Percentiles rank a stretch among this genome's conserved stretches.
Evolutionary conservation across 2,113 vertebrate genomes (phyloP).

Genomic region (Tretioscincus oriximinensis): DNA sequence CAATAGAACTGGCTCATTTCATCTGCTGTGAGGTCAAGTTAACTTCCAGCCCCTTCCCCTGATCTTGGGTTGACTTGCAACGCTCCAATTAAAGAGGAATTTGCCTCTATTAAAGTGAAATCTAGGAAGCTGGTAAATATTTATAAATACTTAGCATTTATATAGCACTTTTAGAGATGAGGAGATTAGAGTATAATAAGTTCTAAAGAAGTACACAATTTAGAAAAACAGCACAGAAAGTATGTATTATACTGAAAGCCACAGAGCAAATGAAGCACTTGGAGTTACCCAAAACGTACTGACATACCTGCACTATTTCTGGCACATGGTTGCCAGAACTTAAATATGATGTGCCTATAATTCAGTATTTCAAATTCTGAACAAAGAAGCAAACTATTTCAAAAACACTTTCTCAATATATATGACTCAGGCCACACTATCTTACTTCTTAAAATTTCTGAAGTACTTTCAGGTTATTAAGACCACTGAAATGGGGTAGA

Average conservation of each 20-base stretch:
- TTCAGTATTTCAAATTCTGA: background rate
- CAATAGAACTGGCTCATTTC: conserved; percentile 68
- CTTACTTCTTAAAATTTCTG: background rate
- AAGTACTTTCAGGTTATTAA: background rate
- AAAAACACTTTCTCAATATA: background rate
- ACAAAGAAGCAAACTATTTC: background rate
- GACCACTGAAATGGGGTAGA: background rate
- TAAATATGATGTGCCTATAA: background rate
- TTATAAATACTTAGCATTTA: conserved; percentile 45
- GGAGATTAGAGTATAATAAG: background rate
- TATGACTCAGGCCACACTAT: background rate
- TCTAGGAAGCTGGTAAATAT: conserved; percentile 58
- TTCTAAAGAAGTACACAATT: background rate
- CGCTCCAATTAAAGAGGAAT: conserved; percentile 75
- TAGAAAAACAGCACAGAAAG: background rate
- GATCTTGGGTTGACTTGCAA: conserved; percentile 66
- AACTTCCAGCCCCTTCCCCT: conserved; percentile 61
- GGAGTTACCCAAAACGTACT: background rate
- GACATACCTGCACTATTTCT: background rate
- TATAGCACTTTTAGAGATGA: conserved; percentile 38
- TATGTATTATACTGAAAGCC: too few species aligned
- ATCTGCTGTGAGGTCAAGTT: conserved; percentile 62
- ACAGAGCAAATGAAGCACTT: background rate
- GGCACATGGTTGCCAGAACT: too few species aligned
- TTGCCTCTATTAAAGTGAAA: conserved; percentile 62